Evolutionary conservation across 2,113 vertebrate species (phyloP), one percentile per base, ranked within the genome.

Genomic region (Heterotilapia buettikoferi): DNA sequence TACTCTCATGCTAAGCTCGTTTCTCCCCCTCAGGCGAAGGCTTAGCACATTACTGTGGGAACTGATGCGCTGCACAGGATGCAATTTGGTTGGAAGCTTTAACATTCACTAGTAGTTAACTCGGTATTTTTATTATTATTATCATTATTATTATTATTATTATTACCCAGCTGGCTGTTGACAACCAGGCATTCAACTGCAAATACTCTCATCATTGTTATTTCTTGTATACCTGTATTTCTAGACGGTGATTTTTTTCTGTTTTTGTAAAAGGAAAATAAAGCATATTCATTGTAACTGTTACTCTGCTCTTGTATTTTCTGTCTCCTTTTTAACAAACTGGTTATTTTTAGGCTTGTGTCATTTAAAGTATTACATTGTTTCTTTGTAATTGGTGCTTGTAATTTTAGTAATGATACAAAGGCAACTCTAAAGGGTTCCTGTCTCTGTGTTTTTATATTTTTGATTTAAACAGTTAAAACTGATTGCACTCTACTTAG

Each of bases 221-320:
- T 92, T 97, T 97, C 97, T 97, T 98, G 97, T 98, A 97, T 97
- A 97, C 97, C 97, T 98, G 97, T 97, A 98, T 99, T 99, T 98
- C 97, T 98, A 99, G 96, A 96, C 54, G 90, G 97, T 97, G 96
- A 97, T 97, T 97, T 97, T 82, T 81, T 81, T 91, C 90, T 92
- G 83, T 93, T 94, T 94, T 95, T 99, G 97, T 99, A 98, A 96
- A 93, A 96, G 97, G 97, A 98, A 97, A 99, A 99, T 98, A 99
- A 98, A 96, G 97, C 98, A 97, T 98, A 98, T 98, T 98, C 97
- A 98, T 98, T 97, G 93, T 97, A 97, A 90, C 80, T 54, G 33
- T 82, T 71, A 76, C 21, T 73, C 38, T 79, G 71, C 26, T 86
- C 29, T 53, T 38, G 52, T 84, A 19, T 76, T 76, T 76, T 47